Percentiles rank a stretch among this genome's conserved stretches.
These are phyloP conservation scores for Herminia tarsipennalis DNA, from an alignment of 2,888 invertebrate species.

Conservation along the genomic window DNA sequence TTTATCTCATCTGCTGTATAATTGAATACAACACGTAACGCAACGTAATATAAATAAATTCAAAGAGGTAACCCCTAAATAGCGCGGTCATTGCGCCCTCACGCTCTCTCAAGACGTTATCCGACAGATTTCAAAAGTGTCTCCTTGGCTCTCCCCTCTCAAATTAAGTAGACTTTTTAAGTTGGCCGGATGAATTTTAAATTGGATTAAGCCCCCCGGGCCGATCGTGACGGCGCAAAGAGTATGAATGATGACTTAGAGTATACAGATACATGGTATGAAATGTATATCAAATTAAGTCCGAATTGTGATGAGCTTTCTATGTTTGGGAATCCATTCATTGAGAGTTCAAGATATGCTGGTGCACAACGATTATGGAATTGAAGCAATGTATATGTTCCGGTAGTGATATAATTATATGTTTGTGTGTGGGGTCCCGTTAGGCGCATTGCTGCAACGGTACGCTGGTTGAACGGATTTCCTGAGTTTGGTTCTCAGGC, in stretches of 20 bases:
- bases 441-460: slow-evolving; percentile 65
- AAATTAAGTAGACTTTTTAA: slow-evolving; percentile 71
- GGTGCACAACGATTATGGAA: slow-evolving; percentile 71
- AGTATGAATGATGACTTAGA: slow-evolving; percentile 79
- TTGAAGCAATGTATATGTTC: slow-evolving; percentile 78
- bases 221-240: slow-evolving; percentile 80
- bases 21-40: slow-evolving; percentile 52
- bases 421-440: slow-evolving; percentile 59
- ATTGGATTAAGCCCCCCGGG: slow-evolving; percentile 79
- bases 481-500: slow-evolving; percentile 73
- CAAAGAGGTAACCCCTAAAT: slow-evolving; percentile 69
- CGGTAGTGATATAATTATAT: slow-evolving; percentile 68
- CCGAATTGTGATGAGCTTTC: slow-evolving; percentile 49
- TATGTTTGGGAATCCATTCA: slow-evolving; percentile 33
- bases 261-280: slow-evolving; percentile 41
- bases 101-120: slow-evolving; percentile 69
- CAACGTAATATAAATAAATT: slow-evolving; percentile 53
- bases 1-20: slow-evolving; percentile 31
- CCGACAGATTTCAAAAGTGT: slow-evolving; percentile 61
- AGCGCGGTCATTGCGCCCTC: slow-evolving; percentile 76
- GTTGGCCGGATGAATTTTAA: slow-evolving; percentile 76
- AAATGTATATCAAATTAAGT: slow-evolving; percentile 45
- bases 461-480: slow-evolving; percentile 66
- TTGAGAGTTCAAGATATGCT: slow-evolving; percentile 26
- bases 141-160: slow-evolving; percentile 45